Base-by-base conservation (phyloP, 2,888 invertebrate species). In the Himalopsyche anomala region DNA sequence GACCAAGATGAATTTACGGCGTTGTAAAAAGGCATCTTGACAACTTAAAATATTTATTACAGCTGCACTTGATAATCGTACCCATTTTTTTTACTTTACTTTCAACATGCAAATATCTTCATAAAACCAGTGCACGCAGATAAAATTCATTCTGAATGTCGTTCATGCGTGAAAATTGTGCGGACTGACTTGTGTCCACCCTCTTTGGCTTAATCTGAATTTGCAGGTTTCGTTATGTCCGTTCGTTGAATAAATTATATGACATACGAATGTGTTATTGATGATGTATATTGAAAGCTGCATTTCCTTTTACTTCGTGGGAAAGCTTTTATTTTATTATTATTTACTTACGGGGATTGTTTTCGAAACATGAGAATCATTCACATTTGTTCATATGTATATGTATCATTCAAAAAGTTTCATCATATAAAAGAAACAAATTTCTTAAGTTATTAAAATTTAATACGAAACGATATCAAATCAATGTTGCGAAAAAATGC, bases 31-130 rank as follows among this genome's bases (percentile, higher is more conserved):
- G 28, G 2, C 62, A 62, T 19, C 8, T 5, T 19, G 62, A 62
- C 19, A 62, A 62, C 62, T 62, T 62, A 62, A 62, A 62, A 19
- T 62, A 62, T 62, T 62, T 62, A 62, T 62, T 62, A 62, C 62
- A 19, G 62, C 19, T 62, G 62, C 4, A 19, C 62, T 62, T 62
- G 12, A 51, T 51, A 19, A 62, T 62, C 62, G 28, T 15, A 19
- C 19, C 4, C 11, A 62, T 62, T 62, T 5, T 56, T 62, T 62
- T 62, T 62, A 19, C 62, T 3, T 28, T 28, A 28, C 28, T 62
- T 62, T 62, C 6, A 62, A 62, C 62, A 62, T 62, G 28, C 62
- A 62, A 62, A 62, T 62, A 62, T 62, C 62, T 62, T 62, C 62
- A 62, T 62, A 19, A 62, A 62, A 62, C 62, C 19, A 62, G 62